These are phyloP conservation scores for Sterrhoptilus dennistouni DNA, from an alignment of 2,113 vertebrate species.

Conservation along the genomic window DNA sequence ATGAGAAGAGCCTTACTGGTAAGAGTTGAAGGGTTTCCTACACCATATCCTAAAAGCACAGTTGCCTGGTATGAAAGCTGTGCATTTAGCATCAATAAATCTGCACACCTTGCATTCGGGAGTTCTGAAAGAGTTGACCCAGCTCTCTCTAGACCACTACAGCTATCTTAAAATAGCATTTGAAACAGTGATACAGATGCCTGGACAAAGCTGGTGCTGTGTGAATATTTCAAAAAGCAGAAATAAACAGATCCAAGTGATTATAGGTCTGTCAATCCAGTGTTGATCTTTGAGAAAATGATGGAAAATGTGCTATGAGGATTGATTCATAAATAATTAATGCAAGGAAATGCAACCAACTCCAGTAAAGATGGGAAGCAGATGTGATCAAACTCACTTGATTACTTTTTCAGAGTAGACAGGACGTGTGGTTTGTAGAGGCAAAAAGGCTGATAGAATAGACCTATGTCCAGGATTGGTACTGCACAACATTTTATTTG, in stretches of 20 bases:
- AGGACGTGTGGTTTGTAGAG: background rate
- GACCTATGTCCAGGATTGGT: background rate
- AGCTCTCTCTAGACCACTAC: background rate
- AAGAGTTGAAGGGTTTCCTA: background rate
- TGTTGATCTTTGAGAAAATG: background rate
- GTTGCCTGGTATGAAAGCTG: background rate
- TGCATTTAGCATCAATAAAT: background rate
- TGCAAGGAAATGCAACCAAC: background rate
- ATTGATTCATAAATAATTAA: conserved; percentile 12
- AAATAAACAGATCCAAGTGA: background rate
- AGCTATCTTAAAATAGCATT: background rate
- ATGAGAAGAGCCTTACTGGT: background rate
- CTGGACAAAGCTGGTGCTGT: background rate
- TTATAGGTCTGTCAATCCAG: background rate
- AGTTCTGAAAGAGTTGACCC: background rate
- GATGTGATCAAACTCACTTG: background rate
- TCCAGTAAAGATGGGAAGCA: background rate
- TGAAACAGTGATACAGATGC: background rate
- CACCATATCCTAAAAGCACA: background rate
- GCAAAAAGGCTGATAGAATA: background rate
- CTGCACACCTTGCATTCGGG: background rate
- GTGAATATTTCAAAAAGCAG: background rate
- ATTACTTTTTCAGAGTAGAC: conserved; percentile 8
- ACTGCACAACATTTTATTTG: background rate
- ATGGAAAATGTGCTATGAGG: background rate